Evolutionary conservation across 2,113 vertebrate genomes (phyloP).

Genomic region (Pachycephala philippinensis): DNA sequence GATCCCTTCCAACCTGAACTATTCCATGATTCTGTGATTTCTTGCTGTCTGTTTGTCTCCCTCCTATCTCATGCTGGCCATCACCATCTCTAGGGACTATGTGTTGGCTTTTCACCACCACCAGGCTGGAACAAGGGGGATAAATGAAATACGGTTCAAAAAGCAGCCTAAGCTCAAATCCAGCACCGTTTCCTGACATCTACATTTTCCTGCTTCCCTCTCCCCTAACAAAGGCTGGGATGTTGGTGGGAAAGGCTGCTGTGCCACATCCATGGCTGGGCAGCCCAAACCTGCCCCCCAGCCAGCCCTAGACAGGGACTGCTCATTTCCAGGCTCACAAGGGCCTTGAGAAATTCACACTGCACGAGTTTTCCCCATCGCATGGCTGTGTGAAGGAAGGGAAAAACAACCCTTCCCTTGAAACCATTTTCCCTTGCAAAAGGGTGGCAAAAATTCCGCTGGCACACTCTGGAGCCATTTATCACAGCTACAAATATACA

Average conservation of each 20-base stretch:
- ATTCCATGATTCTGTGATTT: background rate
- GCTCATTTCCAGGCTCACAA: background rate
- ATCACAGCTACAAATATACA: background rate
- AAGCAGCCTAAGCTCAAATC: background rate
- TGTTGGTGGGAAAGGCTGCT: background rate
- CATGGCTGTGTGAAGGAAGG: background rate
- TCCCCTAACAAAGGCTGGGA: background rate
- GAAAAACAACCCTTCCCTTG: background rate
- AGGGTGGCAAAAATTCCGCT: background rate
- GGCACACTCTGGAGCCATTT: background rate
- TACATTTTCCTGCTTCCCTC: background rate
- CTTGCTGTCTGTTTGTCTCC: background rate
- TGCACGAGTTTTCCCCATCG: background rate
- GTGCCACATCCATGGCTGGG: background rate
- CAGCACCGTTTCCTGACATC: background rate
- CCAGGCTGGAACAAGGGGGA: background rate
- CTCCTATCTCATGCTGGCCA: background rate
- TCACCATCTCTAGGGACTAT: background rate
- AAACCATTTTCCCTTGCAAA: background rate
- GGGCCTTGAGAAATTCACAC: background rate
- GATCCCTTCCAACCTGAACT: background rate
- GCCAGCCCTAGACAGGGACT: background rate
- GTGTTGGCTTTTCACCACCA: background rate
- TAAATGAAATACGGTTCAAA: background rate
- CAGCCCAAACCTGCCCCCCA: background rate